These are phyloP conservation scores for Pipistrellus nathusii DNA, from an alignment of 2,797 vertebrate genomes.

Conservation along the genomic window DNA sequence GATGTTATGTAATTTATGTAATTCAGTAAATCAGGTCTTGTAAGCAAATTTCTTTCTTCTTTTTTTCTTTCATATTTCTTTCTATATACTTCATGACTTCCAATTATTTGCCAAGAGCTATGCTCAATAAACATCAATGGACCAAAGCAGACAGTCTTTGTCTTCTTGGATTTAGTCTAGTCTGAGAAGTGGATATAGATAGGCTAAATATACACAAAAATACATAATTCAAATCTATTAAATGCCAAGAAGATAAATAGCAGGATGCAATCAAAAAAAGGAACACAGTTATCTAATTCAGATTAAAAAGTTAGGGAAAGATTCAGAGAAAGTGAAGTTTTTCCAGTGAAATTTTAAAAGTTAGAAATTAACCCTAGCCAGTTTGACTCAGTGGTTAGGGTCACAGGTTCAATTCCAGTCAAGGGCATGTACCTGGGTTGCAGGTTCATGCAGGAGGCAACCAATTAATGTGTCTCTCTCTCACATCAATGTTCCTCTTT, in stretches of 20 bases:
- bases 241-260: conserved; percentile 8
- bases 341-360: background rate
- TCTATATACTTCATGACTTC: background rate
- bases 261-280: background rate
- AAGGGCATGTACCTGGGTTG: no score
- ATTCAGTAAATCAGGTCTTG: background rate
- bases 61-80: no score
- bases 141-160: background rate
- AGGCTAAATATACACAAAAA: background rate
- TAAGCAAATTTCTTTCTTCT: background rate
- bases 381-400: no score
- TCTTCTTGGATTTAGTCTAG: background rate
- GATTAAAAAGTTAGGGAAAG: background rate
- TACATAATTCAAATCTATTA: background rate
- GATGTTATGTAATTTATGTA: background rate
- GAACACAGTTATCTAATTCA: background rate
- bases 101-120: background rate
- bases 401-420: no score
- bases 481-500: no score
- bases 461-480: no score
- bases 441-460: no score
- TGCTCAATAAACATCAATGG: background rate
- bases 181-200: background rate
- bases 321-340: background rate
- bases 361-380: background rate